Conservation (phyloP, 2,797 vertebrate species). For the Capromys pilorides region DNA sequence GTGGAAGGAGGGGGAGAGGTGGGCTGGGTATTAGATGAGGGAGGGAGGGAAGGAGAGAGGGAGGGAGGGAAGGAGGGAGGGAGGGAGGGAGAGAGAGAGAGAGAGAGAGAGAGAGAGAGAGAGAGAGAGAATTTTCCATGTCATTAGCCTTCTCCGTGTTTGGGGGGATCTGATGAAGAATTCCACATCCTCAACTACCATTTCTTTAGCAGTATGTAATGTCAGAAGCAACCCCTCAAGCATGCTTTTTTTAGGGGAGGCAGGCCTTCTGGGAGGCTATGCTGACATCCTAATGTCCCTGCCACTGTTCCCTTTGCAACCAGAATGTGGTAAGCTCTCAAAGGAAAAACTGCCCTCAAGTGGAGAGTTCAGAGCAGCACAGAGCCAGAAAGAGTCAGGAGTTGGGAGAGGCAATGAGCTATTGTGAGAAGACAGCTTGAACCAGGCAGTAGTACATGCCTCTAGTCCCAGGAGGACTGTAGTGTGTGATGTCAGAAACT, state of each 20-base stretch:
- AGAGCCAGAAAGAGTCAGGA: background rate
- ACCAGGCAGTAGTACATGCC: background rate
- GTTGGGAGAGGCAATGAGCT: background rate
- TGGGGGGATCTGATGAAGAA: slow-evolving; percentile 14
- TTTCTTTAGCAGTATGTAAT: slow-evolving; percentile 13
- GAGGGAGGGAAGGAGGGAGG: background rate
- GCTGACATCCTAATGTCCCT: slow-evolving; percentile 55
- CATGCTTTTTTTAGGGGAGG: slow-evolving; percentile 11
- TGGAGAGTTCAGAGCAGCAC: background rate
- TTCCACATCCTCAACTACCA: background rate
- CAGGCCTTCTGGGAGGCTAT: slow-evolving; percentile 54
- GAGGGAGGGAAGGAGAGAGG: background rate
- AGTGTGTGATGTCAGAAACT: background rate
- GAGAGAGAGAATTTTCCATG: background rate
- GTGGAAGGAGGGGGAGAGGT: background rate
- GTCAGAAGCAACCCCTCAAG: slow-evolving; percentile 1
- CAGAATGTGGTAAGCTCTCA: slow-evolving; percentile 38
- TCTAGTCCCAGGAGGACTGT: background rate
- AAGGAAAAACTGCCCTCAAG: background rate
- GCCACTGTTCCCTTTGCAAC: slow-evolving; percentile 64
- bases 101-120: background rate
- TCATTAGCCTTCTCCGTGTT: slow-evolving; percentile 20
- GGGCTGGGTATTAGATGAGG: too few relatives aligned
- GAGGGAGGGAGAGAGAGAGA: too few relatives aligned
- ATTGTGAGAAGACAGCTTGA: background rate